These are phyloP conservation scores for Dryomyza anilis DNA, from an alignment of 2,888 invertebrate species.

Conservation along the genomic window DNA sequence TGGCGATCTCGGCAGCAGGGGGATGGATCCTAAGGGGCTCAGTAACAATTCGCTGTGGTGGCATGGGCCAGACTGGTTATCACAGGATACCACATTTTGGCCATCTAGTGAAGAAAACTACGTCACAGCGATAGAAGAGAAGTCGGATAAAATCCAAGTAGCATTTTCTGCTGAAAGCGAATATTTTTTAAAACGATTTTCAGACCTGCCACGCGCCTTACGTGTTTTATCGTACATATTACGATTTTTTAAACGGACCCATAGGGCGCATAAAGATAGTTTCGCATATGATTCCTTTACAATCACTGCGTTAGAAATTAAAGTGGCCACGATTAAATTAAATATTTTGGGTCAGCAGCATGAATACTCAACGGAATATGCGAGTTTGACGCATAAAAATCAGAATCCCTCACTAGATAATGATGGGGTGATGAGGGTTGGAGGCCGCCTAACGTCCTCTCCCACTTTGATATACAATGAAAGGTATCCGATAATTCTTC, in stretches of 20 bases:
- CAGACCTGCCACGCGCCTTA: neutral
- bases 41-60: neutral
- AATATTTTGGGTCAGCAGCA: neutral
- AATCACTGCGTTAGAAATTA: neutral
- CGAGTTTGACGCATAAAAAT: neutral
- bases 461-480: neutral
- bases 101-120: neutral
- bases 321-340: neutral
- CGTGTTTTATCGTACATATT: too few species aligned
- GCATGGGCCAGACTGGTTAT: neutral
- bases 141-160: neutral
- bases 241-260: neutral
- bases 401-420: neutral
- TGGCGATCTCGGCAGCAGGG: slow-evolving; percentile 12
- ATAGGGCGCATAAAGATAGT: neutral
- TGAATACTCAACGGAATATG: neutral
- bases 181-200: neutral
- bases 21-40: slow-evolving; percentile 1
- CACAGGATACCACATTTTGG: neutral
- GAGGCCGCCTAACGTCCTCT: neutral
- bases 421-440: neutral
- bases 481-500: neutral
- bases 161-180: neutral
- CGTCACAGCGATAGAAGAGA: neutral
- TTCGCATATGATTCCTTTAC: neutral